phyloP scores from a whole-genome alignment of 2,797 vertebrate species.

The Telmatherina bonti region DNA sequence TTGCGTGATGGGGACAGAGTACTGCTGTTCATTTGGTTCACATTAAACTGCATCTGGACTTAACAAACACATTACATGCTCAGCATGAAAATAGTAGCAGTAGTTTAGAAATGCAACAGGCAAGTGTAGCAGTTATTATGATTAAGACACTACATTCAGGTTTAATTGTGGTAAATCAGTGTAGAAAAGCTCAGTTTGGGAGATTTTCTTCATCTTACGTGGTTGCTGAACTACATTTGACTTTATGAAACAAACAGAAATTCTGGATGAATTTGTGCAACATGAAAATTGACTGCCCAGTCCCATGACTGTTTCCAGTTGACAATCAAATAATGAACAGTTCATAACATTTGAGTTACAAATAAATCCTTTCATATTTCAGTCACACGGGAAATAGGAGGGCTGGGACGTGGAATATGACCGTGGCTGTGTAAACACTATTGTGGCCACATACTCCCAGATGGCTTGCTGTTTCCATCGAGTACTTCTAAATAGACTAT shows the following conservation, averaged over 20 bases:
- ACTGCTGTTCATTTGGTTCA: conserved; percentile 31
- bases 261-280: background rate
- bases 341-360: conserved; percentile 32
- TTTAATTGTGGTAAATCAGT: background rate
- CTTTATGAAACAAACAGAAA: background rate
- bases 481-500: conserved; percentile 47
- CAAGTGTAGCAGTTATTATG: background rate
- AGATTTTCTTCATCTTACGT: background rate
- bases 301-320: background rate
- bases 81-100: background rate
- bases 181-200: background rate
- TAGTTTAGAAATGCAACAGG: background rate
- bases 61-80: conserved; percentile 9
- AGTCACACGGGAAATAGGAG: conserved; percentile 47
- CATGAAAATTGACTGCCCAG: background rate
- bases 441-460: conserved; percentile 36
- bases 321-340: conserved; percentile 30
- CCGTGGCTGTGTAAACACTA: conserved; percentile 50
- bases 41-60: conserved; percentile 19
- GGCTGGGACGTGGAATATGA: conserved; percentile 43
- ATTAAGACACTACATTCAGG: background rate
- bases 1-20: conserved; percentile 34
- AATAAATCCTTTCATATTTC: conserved; percentile 53
- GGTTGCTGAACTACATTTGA: background rate
- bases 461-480: conserved; percentile 45